These are phyloP conservation scores for Lucilia cuprina DNA, from an alignment of 1,140 invertebrate genomes.

Conservation along the genomic window DNA sequence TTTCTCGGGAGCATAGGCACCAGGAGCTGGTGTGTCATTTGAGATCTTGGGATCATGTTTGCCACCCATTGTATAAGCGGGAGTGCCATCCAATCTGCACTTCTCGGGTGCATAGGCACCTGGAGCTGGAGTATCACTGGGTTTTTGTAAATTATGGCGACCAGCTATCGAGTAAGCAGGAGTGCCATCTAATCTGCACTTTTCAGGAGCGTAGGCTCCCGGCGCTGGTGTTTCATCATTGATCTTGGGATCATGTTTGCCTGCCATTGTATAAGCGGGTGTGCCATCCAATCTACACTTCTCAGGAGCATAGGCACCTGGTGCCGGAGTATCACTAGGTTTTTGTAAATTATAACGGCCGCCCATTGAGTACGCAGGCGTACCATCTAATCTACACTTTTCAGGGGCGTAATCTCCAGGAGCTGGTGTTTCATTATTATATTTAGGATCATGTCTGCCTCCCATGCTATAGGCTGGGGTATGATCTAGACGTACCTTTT, in stretches of 20 bases:
- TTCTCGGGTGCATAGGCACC: conserved; percentile 71
- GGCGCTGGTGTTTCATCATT: conserved; percentile 61
- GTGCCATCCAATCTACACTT: conserved; percentile 63
- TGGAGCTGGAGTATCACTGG: conserved; percentile 60
- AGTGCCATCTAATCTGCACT: conserved; percentile 62
- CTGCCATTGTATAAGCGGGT: conserved; percentile 64
- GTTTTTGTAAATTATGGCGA: conserved; percentile 64
- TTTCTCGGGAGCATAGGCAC: conserved; percentile 80
- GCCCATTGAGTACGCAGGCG: conserved; percentile 66
- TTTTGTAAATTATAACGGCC: conserved; percentile 62
- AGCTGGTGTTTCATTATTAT: conserved; percentile 68
- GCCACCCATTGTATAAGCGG: conserved; percentile 68
- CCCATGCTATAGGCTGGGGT: conserved; percentile 67
- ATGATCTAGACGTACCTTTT: conserved; percentile 69
- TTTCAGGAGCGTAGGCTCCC: conserved; percentile 69
- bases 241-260: conserved; percentile 62
- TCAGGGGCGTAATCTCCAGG: conserved; percentile 79
- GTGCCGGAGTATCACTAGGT: conserved; percentile 62
- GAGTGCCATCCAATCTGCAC: conserved; percentile 67
- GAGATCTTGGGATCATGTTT: conserved; percentile 67
- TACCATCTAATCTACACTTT: conserved; percentile 67
- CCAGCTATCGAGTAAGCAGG: conserved; percentile 65
- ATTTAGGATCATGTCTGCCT: conserved; percentile 64
- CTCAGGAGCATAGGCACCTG: conserved; percentile 65
- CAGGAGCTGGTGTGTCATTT: conserved; percentile 70